Conservation (phyloP, 2,113 vertebrate genomes). For the Nettapus auritus region DNA sequence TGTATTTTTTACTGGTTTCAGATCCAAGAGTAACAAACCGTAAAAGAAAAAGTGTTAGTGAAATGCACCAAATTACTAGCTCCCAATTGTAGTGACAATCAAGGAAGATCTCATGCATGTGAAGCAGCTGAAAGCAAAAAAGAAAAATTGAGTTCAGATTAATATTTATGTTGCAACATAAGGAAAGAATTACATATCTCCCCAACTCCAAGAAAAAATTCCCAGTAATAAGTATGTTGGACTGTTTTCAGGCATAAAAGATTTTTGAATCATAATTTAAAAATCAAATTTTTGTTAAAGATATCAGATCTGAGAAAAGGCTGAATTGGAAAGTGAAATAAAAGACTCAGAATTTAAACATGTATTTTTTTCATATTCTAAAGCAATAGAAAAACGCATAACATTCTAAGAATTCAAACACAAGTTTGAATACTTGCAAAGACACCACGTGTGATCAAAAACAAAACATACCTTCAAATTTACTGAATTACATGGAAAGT, state of each 20-base stretch:
- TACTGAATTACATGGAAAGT: neutral
- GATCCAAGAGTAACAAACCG: constrained; percentile 97
- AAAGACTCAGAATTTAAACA: neutral
- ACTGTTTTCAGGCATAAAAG: neutral
- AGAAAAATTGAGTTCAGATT: neutral
- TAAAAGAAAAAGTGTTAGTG: constrained; percentile 94
- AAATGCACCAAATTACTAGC: constrained; percentile 94
- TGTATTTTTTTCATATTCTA: neutral
- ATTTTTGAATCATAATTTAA: neutral
- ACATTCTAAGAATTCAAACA: neutral
- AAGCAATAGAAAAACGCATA: neutral
- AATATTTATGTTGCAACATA: neutral
- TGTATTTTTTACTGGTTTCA: constrained; percentile 99
- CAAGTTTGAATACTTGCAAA: neutral
- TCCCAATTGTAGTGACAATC: constrained; percentile 99
- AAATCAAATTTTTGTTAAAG: neutral
- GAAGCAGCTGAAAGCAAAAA: constrained; percentile 83
- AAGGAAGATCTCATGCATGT: constrained; percentile 94
- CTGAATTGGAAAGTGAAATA: neutral
- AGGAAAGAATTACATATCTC: neutral
- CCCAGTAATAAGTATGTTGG: neutral
- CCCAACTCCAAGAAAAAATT: neutral
- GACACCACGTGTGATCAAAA: neutral
- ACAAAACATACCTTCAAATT: neutral
- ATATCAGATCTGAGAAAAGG: neutral